Base-by-base conservation (phyloP, 2,888 invertebrate species). In the Agonum fuliginosum region DNA sequence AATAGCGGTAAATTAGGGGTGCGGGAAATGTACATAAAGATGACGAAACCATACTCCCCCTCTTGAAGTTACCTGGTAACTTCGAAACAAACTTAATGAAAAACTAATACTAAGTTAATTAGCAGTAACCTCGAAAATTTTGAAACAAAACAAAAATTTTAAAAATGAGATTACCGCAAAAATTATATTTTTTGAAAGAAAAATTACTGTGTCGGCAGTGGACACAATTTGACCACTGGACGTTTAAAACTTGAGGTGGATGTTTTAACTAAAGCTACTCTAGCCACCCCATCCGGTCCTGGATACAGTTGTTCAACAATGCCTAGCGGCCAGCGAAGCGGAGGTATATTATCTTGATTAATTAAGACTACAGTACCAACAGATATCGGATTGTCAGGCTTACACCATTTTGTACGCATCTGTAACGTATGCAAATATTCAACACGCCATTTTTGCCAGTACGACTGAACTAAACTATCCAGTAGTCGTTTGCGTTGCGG, bases 211-310 rank as follows among this genome's bases (percentile, higher is more conserved):
- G 51, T 73, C 1, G 75, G 75, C 30, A 74, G 34, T 10, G 75
- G 75, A 12, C 65, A 74, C 1, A 74, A 5, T 5, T 69, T 70
- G 3, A 74, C 75, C 46, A 74, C 24, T 5, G 75, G 75, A n/a
- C 65, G 75, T n/a, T 19, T 65, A 41, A 27, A 67, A 4, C 4
- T n/a, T 1, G 34, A 12, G 17, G 8, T 17, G 58, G 20, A 24
- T 20, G 75, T 74, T 20, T 62, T 4, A 6, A 74, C 65, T 1
- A 20, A 1, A 2, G 46, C 65, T 1, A 74, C 75, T 34, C 65
- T 22, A 14, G 27, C 22, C 12, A 67, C 27, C 19, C 62, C 65
- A 43, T n/a, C n/a, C n/a, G n/a, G n/a, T 74, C 75, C 75, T 2
- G 37, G 37, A 3, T 48, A 43, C 2, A 74, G 1, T 22, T 67